Percentiles rank a stretch among this genome's conserved stretches.
phyloP scores from a whole-genome alignment of 2,888 invertebrate species.

The Rotaria sp. region DNA sequence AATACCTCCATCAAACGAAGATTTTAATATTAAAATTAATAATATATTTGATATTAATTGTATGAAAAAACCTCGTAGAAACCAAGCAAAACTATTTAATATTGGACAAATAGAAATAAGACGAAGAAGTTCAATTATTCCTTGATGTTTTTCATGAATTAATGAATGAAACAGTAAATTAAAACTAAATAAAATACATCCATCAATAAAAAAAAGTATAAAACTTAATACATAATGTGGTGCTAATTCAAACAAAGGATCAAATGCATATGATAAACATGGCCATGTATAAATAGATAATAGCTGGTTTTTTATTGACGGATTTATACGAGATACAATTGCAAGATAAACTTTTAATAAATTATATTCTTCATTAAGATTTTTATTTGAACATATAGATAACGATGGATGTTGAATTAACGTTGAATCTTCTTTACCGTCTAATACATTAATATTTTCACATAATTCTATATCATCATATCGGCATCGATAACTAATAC shows the following conservation, averaged over 20 bases:
- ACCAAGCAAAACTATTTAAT: not conserved
- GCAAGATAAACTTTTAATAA: not conserved
- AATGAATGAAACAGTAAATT: not conserved
- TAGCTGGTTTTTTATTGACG: not conserved
- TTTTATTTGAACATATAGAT: not conserved
- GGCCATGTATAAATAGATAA: not conserved
- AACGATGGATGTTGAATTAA: not conserved
- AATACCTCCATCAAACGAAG: not conserved
- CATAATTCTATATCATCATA: not conserved
- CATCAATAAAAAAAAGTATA: not conserved
- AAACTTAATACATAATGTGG: not conserved
- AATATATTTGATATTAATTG: not conserved
- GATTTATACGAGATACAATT: not conserved
- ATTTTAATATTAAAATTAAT: not conserved
- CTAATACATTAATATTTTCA: not conserved
- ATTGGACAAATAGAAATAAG: not conserved
- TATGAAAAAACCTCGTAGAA: not conserved
- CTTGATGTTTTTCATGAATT: not conserved
- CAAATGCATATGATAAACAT: not conserved
- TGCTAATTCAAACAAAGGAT: not conserved
- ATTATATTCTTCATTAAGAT: not conserved
- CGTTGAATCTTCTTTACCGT: not conserved
- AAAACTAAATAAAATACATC: not conserved
- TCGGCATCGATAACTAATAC: not conserved
- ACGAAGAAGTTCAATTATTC: not conserved